Percentiles rank a stretch among this genome's conserved stretches.
Conservation (phyloP, 1,140 invertebrate genomes). For the Aphaenogaster ashmeadi region DNA sequence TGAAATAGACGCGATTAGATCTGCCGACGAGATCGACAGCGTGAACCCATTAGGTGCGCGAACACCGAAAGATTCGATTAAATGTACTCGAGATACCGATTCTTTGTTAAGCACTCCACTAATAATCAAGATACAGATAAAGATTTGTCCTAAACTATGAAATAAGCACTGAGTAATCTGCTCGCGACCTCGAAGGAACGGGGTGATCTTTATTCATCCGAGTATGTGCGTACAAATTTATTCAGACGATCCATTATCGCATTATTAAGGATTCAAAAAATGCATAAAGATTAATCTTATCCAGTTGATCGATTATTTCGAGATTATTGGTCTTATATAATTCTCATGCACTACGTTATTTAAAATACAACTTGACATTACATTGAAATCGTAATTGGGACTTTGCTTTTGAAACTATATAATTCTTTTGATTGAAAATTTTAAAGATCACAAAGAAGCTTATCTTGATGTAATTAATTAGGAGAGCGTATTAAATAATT, state of each 20-base stretch:
- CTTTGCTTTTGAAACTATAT: not conserved
- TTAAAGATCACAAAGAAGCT: not conserved
- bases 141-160: not conserved
- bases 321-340: not conserved
- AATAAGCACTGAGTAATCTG: not conserved
- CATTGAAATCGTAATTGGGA: not conserved
- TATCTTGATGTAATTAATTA: not conserved
- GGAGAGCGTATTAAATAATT: not conserved
- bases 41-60: constrained; percentile 27
- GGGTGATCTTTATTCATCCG: not conserved
- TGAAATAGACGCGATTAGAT: constrained; percentile 35
- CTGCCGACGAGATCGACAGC: constrained; percentile 24
- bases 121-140: constrained; percentile 5
- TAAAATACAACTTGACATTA: not conserved
- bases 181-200: not conserved
- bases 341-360: not conserved
- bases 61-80: constrained; percentile 30
- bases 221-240: not conserved
- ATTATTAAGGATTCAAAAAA: constrained; percentile 9
- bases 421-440: not conserved
- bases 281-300: not conserved
- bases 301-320: not conserved
- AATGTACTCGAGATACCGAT: constrained; percentile 4
- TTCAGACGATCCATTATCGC: not conserved
- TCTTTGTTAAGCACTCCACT: not conserved